A percentile compares a stretch with the other conserved stretches of the same genome.
Conservation (phyloP, 2,113 vertebrate genomes). For the Osmerus mordax region DNA sequence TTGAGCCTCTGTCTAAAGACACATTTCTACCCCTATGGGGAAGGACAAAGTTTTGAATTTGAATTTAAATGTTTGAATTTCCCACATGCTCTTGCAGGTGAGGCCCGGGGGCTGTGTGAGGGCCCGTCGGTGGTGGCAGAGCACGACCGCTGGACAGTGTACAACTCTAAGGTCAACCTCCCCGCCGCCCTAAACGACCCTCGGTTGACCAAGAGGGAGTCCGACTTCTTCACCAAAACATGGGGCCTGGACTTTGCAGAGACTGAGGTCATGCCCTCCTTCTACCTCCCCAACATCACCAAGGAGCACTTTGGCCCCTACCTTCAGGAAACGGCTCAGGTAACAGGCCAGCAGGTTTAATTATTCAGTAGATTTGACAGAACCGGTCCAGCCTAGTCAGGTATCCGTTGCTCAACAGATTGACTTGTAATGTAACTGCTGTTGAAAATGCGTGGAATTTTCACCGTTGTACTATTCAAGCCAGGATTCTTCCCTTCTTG, state of each 20-base stretch:
- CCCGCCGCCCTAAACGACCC: conserved; percentile 97
- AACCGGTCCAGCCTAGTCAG: neutral
- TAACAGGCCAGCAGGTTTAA: conserved; percentile 53
- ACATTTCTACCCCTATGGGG: too few relatives aligned
- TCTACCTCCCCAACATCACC: conserved; percentile 92
- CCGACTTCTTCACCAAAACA: conserved; percentile 98
- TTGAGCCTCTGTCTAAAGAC: too few relatives aligned
- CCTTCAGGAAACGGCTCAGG: conserved; percentile 87
- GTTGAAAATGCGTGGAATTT: too few relatives aligned
- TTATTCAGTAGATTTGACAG: neutral
- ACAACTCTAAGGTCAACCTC: conserved; percentile 98
- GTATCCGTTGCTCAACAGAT: neutral
- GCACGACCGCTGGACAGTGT: conserved; percentile 94
- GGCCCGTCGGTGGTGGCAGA: conserved; percentile 90
- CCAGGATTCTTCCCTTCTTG: too few relatives aligned
- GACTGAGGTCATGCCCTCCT: conserved; percentile 88
- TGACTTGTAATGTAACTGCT: too few relatives aligned
- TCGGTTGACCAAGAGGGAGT: conserved; percentile 94
- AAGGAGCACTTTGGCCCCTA: conserved; percentile 88
- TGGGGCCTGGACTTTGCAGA: conserved; percentile 98
- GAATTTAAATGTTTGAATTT: conserved; percentile 18
- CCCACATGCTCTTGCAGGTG: conserved; percentile 67
- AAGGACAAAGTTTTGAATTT: too few relatives aligned
- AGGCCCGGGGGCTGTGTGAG: conserved; percentile 77
- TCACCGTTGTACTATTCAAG: too few relatives aligned